Base-by-base conservation (phyloP, 2,888 invertebrate genomes). In the Eupithecia pulchellata region DNA sequence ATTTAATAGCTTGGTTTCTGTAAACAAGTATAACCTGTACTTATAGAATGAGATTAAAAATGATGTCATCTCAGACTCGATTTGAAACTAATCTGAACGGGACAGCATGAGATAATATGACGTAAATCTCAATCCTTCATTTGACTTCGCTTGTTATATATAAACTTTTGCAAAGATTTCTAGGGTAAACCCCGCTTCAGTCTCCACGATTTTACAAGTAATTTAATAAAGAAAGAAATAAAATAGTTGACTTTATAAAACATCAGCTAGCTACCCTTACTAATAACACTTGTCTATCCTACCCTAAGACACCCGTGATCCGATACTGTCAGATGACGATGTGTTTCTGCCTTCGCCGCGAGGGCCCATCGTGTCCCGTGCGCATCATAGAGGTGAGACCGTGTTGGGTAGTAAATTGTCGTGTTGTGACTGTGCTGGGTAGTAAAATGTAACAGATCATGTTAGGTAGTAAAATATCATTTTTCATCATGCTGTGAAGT, bases 261-360 rank as follows among this genome's bases (percentile, higher is more conserved):
- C 55, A 64, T 47, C 66, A 70, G 68, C 17, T 39, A 71, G 8
- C 71, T 71, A 52, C n/a, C 39, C 34, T 63, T 61, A 64, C 57
- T 69, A 68, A 73, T 69, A 68, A 73, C 73, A 68, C 39, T 58
- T 65, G 14, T 63, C 68, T 74, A 71, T 75, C 71, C 70, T 75
- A 72, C 62, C 63, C 42, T 61, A 75, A 75, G 73, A 71, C 65
- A 76, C 78, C 25, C 87, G 87, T 64, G 90, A 89, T 74, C 88
- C 91, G 77, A 88, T 88, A 72, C 82, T 91, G 66, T 91, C 91
- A 55, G 89, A 90, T 68, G 90, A 89, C 71, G 90, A 90, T 74
- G 90, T 89, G 74, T 91, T 90, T 80, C 74, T 86, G 61, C 86
- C 86, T 34, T 82, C 80, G 32, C 77, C 79, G 72, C 74, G 57